These are phyloP conservation scores for Agrilus planipennis DNA, from an alignment of 1,140 invertebrate species.

Conservation along the genomic window DNA sequence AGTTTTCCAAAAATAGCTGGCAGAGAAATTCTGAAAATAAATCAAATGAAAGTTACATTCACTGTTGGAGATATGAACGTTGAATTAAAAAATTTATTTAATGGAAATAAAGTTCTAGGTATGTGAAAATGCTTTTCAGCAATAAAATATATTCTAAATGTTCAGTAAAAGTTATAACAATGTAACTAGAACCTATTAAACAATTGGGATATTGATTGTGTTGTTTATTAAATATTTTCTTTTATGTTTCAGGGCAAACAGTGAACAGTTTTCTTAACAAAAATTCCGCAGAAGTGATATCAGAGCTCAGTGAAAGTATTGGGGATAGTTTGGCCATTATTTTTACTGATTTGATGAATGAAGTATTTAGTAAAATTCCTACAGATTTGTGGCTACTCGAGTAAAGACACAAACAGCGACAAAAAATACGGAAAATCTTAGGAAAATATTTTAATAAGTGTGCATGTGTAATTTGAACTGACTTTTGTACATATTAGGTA, in stretches of 20 bases:
- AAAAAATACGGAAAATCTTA: too few species aligned
- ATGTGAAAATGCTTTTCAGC: slow-evolving; percentile 13
- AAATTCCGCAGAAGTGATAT: slow-evolving; percentile 35
- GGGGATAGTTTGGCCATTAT: slow-evolving; percentile 33
- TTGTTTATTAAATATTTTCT: background rate
- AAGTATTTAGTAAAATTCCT: slow-evolving; percentile 36
- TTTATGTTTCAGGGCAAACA: slow-evolving; percentile 32
- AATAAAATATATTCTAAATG: too few species aligned
- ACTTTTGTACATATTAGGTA: too few species aligned
- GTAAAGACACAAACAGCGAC: too few species aligned
- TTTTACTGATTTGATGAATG: slow-evolving; percentile 37
- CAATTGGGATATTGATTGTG: too few species aligned
- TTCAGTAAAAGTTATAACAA: too few species aligned
- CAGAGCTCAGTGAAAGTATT: slow-evolving; percentile 35
- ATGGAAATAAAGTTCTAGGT: slow-evolving; percentile 45
- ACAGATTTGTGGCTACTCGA: slow-evolving; percentile 32
- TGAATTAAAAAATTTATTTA: slow-evolving; percentile 50
- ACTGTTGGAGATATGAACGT: slow-evolving; percentile 39
- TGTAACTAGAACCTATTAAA: too few species aligned
- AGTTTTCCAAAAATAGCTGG: slow-evolving; percentile 31
- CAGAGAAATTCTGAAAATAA: slow-evolving; percentile 37
- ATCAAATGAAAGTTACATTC: slow-evolving; percentile 44
- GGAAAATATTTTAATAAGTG: too few species aligned
- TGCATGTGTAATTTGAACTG: too few species aligned
- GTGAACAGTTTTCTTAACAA: slow-evolving; percentile 40